Evolutionary conservation across 2,797 vertebrate genomes (phyloP).

Genomic region (Eptatretus atami): DNA sequence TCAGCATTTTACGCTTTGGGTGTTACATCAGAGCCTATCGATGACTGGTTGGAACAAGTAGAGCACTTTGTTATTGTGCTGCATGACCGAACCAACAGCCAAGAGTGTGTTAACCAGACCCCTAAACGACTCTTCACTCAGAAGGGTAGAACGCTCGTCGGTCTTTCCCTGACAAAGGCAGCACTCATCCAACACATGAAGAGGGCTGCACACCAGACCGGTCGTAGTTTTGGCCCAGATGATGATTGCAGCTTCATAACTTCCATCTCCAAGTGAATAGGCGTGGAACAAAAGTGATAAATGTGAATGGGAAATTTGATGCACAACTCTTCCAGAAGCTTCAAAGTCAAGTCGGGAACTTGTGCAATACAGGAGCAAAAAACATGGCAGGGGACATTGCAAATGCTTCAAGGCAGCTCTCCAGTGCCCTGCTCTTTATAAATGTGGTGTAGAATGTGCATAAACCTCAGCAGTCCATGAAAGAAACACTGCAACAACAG

Average conservation of each 20-base stretch:
- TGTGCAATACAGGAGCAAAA: neutral
- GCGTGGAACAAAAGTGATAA: slow-evolving; percentile 6
- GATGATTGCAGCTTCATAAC: slow-evolving; percentile 7
- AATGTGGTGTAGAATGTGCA: neutral
- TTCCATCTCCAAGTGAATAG: slow-evolving; percentile 8
- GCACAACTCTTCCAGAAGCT: neutral
- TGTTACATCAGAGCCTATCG: neutral
- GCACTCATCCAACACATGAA: slow-evolving; percentile 7
- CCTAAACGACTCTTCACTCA: neutral
- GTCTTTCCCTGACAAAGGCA: slow-evolving; percentile 7
- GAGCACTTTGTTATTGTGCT: neutral
- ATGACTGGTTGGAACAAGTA: neutral
- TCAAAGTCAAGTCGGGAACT: neutral
- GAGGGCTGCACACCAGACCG: slow-evolving; percentile 2
- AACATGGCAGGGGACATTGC: neutral
- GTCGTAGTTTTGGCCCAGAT: slow-evolving; percentile 4
- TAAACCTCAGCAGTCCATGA: neutral
- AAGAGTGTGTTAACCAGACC: slow-evolving; percentile 4
- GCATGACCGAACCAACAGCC: slow-evolving; percentile 1
- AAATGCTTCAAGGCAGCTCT: neutral
- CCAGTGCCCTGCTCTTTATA: neutral
- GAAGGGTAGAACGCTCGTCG: slow-evolving; percentile 5
- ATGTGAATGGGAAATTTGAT: neutral
- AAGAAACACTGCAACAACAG: neutral
- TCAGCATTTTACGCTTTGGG: slow-evolving; percentile 6